Evolutionary conservation across 2,888 invertebrate genomes (phyloP).

Genomic region (Conistra vaccinii): DNA sequence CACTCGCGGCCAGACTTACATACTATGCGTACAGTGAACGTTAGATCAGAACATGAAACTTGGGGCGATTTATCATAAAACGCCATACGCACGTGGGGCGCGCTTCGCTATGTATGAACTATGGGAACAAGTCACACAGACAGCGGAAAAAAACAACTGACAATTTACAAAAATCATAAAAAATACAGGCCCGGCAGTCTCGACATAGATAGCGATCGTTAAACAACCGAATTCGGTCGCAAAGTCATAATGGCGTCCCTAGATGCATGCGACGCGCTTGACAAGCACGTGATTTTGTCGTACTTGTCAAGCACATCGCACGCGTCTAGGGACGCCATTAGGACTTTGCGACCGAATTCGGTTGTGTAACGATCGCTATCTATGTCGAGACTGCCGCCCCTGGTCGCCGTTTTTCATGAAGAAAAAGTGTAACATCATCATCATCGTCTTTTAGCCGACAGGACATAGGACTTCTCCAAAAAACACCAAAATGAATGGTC

Average conservation of each 20-base stretch:
- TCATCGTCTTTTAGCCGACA: not conserved
- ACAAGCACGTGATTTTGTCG: too few relatives aligned
- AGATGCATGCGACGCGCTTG: too few relatives aligned
- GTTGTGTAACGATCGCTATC: too few relatives aligned
- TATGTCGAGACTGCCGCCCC: too few relatives aligned
- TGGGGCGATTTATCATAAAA: conserved; percentile 75
- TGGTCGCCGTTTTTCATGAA: not conserved
- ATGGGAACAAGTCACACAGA: conserved; percentile 31
- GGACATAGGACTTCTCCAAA: accelerated
- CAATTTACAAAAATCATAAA: not conserved
- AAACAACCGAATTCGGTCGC: too few relatives aligned
- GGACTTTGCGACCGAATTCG: too few relatives aligned
- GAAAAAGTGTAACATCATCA: not conserved
- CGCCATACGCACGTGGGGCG: conserved; percentile 72
- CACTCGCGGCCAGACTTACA: conserved; percentile 13
- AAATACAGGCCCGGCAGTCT: too few relatives aligned
- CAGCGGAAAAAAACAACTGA: conserved; percentile 30
- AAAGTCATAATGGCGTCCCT: too few relatives aligned
- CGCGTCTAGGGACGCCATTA: too few relatives aligned
- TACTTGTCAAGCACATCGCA: too few relatives aligned
- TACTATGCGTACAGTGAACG: conserved; percentile 53
- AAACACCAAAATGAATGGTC: too few relatives aligned
- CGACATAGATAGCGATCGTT: too few relatives aligned
- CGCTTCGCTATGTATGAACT: conserved; percentile 67
- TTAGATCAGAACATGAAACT: conserved; percentile 69